A percentile compares a stretch with the other conserved stretches of the same genome.
Evolutionary conservation across 2,797 vertebrate genomes (phyloP).

Genomic region (Melanotaenia pygmaea): DNA sequence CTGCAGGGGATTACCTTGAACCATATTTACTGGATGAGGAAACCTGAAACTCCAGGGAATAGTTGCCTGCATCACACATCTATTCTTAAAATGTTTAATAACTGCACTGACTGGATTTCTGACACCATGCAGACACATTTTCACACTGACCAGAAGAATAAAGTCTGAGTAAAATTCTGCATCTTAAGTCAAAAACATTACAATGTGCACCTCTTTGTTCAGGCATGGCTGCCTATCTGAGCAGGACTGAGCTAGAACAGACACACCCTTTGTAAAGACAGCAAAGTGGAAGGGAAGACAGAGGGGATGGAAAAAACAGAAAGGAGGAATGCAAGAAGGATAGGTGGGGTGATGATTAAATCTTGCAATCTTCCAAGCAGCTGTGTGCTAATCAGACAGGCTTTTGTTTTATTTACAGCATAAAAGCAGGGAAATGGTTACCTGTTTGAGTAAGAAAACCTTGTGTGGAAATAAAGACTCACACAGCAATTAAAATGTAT

Average conservation of each 20-base stretch:
- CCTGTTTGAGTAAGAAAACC: background rate
- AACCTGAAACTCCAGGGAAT: slow-evolving; percentile 40
- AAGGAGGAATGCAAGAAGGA: slow-evolving; percentile 21
- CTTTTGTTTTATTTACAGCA: background rate
- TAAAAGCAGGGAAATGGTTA: background rate
- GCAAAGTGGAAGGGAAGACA: slow-evolving; percentile 26
- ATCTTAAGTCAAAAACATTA: background rate
- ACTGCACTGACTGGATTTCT: background rate
- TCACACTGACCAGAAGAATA: background rate
- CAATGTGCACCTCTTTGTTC: background rate
- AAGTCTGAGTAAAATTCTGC: background rate
- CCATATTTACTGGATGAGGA: slow-evolving; percentile 25
- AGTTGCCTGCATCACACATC: slow-evolving; percentile 6
- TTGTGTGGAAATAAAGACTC: background rate
- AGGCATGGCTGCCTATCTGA: slow-evolving; percentile 34
- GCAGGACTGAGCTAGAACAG: slow-evolving; percentile 61
- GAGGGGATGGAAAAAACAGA: slow-evolving; percentile 1
- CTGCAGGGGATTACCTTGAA: slow-evolving; percentile 8
- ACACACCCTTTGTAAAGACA: slow-evolving; percentile 76
- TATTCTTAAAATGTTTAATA: background rate
- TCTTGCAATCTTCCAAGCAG: slow-evolving; percentile 7
- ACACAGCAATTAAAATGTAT: background rate
- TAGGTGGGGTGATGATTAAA: slow-evolving; percentile 22
- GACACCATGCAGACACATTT: background rate
- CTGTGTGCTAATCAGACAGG: slow-evolving; percentile 11